A percentile compares a stretch with the other conserved stretches of the same genome.
phyloP scores from a whole-genome alignment of 2,797 vertebrate genomes.

The Channa striata region DNA sequence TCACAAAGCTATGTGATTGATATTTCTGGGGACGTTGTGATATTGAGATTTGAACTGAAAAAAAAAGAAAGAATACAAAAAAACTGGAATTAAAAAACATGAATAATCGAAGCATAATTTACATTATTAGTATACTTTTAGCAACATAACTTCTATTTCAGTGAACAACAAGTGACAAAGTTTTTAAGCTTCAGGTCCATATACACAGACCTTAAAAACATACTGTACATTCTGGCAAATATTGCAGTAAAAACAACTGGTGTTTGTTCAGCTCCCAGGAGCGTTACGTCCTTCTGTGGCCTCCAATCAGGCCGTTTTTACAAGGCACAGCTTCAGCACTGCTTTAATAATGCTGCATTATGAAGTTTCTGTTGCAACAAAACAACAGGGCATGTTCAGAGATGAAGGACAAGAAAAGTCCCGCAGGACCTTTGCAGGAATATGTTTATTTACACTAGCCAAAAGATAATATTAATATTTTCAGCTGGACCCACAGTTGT shows the following conservation, averaged over 20 bases:
- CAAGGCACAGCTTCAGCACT: not conserved
- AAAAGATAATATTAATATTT: slow-evolving; percentile 8
- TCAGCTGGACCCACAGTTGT: slow-evolving; percentile 1
- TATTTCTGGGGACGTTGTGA: slow-evolving; percentile 52
- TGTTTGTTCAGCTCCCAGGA: slow-evolving; percentile 27
- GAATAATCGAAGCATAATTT: slow-evolving; percentile 21
- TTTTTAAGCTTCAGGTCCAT: not conserved
- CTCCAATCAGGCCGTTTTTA: slow-evolving; percentile 52
- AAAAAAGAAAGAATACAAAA: slow-evolving; percentile 44
- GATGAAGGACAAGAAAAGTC: not conserved
- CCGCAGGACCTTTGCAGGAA: slow-evolving; percentile 1
- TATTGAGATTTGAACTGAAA: slow-evolving; percentile 46
- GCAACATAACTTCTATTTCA: slow-evolving; percentile 16
- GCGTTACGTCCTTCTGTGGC: slow-evolving; percentile 41
- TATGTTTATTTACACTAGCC: not conserved
- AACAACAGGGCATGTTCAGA: not conserved
- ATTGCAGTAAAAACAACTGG: slow-evolving; percentile 36
- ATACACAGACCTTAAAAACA: not conserved
- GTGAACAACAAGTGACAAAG: slow-evolving; percentile 1
- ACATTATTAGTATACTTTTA: slow-evolving; percentile 1
- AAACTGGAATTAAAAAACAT: slow-evolving; percentile 30
- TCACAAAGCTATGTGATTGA: slow-evolving; percentile 62
- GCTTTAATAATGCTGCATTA: not conserved
- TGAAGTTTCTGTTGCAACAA: slow-evolving; percentile 5
- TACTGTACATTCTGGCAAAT: slow-evolving; percentile 11